Percentiles rank a stretch among this genome's conserved stretches.
Evolutionary conservation across 1,140 invertebrate species (phyloP).

Genomic region (Aleiodes sp.): DNA sequence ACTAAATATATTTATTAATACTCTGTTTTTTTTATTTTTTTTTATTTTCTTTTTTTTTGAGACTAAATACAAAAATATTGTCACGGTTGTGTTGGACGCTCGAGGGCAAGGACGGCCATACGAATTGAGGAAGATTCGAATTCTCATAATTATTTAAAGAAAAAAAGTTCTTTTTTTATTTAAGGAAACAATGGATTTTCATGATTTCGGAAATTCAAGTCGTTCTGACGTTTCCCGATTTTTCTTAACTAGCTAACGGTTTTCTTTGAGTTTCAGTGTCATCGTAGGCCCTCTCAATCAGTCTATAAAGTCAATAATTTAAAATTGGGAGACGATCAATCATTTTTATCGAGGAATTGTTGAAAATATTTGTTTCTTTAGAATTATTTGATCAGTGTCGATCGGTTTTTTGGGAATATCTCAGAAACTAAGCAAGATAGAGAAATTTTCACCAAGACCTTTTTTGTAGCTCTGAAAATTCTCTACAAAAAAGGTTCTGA

Average conservation of each 20-base stretch:
- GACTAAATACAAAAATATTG: slow-evolving; percentile 57
- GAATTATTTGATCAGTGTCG: neutral
- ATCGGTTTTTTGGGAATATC: too few species aligned
- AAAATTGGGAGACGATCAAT: neutral
- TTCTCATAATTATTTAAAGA: neutral
- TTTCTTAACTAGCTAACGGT: neutral
- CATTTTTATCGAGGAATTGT: neutral
- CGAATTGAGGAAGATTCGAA: too few species aligned
- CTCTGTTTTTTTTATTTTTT: slow-evolving; percentile 33
- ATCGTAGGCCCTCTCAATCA: slow-evolving; percentile 12
- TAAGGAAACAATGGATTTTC: neutral
- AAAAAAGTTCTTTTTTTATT: neutral
- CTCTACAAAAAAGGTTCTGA: too few species aligned
- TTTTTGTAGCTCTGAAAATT: too few species aligned
- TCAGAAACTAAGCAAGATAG: too few species aligned
- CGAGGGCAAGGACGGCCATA: neutral
- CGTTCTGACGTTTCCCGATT: neutral
- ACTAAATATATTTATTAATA: slow-evolving; percentile 58
- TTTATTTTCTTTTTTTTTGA: slow-evolving; percentile 26
- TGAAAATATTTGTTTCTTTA: neutral
- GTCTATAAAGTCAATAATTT: slow-evolving; percentile 6
- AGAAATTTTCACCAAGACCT: too few species aligned
- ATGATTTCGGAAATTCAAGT: neutral
- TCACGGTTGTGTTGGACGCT: slow-evolving; percentile 38
- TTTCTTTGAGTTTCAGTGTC: neutral